Evolutionary conservation across 2,113 vertebrate species (phyloP).

Genomic region (Macrotus californicus): DNA sequence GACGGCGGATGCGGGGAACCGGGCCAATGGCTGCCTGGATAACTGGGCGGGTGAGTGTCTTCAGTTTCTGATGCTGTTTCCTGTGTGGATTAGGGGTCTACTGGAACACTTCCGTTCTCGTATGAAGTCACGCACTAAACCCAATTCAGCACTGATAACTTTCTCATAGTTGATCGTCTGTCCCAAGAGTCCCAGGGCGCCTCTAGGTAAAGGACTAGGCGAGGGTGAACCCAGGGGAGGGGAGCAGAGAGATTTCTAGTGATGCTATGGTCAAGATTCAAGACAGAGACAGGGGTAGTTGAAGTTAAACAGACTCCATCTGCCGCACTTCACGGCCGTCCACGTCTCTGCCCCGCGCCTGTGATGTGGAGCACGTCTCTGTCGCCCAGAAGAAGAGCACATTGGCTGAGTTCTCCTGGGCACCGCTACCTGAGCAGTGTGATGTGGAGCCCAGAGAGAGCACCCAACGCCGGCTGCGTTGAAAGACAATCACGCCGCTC

Average conservation of each 20-base stretch:
- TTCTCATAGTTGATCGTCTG: not conserved
- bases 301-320: not conserved
- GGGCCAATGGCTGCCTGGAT: not conserved
- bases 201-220: not conserved
- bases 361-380: fast-evolving
- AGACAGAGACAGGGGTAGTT: fast-evolving
- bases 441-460: not conserved
- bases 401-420: fast-evolving
- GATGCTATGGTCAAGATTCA: not conserved
- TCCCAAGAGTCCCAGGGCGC: too few relatives aligned
- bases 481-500: not conserved
- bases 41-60: not conserved
- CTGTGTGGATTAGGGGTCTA: too few relatives aligned
- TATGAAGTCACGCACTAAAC: not conserved
- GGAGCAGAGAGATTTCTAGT: not conserved
- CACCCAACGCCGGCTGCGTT: not conserved
- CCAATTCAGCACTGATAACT: not conserved
- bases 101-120: not conserved
- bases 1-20: not conserved
- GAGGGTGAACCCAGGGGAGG: not conserved
- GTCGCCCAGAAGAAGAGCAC: too few relatives aligned
- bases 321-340: not conserved
- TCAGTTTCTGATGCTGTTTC: not conserved
- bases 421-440: too few relatives aligned
- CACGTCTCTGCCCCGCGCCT: not conserved